Base-by-base conservation (phyloP, 2,888 invertebrate species). In the Pomacea canaliculata region DNA sequence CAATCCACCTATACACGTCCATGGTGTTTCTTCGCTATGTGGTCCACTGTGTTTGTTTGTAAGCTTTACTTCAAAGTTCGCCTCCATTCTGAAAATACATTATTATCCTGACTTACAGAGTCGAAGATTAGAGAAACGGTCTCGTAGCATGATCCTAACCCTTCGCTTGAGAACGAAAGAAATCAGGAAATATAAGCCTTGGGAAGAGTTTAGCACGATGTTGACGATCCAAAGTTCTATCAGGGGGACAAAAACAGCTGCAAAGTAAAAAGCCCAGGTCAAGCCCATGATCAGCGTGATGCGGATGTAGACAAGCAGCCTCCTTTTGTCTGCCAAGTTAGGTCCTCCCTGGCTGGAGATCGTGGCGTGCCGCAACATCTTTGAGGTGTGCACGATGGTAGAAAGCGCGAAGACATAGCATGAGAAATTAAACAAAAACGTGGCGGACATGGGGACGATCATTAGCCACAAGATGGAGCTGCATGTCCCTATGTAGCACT, bases 221-320 rank as follows among this genome's bases (percentile, higher is more conserved):
- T 79, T 23, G 65, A 78, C 66, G 69, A 76, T 67, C 82, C 80
- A 74, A 37, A 80, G 16, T 67, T 73, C 5, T 16, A 73, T 7
- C 23, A 66, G n/a, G 77, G 81, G 60, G 37, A 77, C 60, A 60
- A 72, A 49, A 70, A 79, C 60, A 67, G 83, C 78, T 70, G 78
- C 23, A 49, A 80, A 69, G 66, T 70, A 73, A 37, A 80, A 65
- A 18, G 74, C 23, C 79, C 79, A 80, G 23, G 63, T 73, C 8
- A 76, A 49, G 16, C 79, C 79, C 79, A 80, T 78, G 46, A 80
- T 59, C 13, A 80, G 23, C 13, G 76, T 69, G 56, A 80, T 49
- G 59, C 73, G 70, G 63, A 77, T 46, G 46, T 76, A 80, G 37
- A 74, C 51, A 18, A 73, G 60, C n/a, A 78, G 56, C 8, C 63